Base-by-base conservation (phyloP, 2,888 invertebrate species). In the Drosophila peninsularis region DNA sequence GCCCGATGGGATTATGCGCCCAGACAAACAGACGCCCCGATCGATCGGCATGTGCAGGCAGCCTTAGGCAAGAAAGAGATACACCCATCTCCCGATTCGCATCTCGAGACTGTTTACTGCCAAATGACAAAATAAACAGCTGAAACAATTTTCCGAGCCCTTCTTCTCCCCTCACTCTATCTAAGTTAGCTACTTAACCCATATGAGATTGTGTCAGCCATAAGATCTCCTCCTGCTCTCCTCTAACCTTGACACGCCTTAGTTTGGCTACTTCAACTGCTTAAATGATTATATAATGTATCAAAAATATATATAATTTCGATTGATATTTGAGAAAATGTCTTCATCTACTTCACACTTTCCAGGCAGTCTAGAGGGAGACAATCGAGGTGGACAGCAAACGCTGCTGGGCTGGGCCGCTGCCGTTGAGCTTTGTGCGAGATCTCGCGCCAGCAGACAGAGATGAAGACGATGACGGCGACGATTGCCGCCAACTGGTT, bases 1-100 rank as follows among this genome's bases (percentile, higher is more conserved):
- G 39, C 62, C 66, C 70, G 77, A 87, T 84, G 62, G 80, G 81
- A 81, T 81, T 82, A 81, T 39, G 54, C 54, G 72, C 44, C 53
- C 57, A 63, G 63, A 69, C 63, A 69, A 44, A 47, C 39, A 56
- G 61, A 52, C 55, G 61, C 55, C 42, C 47, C 42, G 13, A 53
- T 53, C 54, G 53, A 13, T 37, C 37, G 44, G 44, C 66, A 50
- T 66, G 49, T 50, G 56, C 56, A 64, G 37, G 42, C 47, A 30
- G 37, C 45, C 24, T 37, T 52, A 3, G 1, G 32, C 21, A 64
- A n/a, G 24, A 19, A 7, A 27, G 10, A 30, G 19, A 27, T 30
- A 49, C 42, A 36, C 27, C 42, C 50, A 21, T 37, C 32, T 56
- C 21, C 5, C 32, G 21, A 47, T 41, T 41, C 47, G 47, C 55